phyloP scores from a whole-genome alignment of 2,888 invertebrate species.

The Salticus scenicus region DNA sequence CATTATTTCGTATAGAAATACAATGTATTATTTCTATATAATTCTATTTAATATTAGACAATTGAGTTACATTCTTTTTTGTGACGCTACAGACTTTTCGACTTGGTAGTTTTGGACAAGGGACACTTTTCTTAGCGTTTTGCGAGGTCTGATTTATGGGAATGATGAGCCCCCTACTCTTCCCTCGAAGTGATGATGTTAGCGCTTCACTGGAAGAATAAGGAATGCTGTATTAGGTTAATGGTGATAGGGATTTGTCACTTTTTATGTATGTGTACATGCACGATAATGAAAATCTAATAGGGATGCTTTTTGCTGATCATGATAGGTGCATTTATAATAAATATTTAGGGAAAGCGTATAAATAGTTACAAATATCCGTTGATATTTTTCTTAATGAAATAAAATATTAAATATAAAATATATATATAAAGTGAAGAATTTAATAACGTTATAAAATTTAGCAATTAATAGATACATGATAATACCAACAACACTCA shows the following conservation, averaged over 20 bases:
- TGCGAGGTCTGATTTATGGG: conserved; percentile 42
- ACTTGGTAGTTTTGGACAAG: conserved; percentile 19
- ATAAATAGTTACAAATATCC: no score
- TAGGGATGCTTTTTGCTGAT: neutral
- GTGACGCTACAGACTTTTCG: conserved; percentile 20
- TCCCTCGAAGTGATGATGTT: conserved; percentile 54
- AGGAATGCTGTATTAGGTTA: conserved; percentile 65
- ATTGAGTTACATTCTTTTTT: no score
- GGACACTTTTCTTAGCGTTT: conserved; percentile 17
- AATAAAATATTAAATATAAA: no score
- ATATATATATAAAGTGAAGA: no score
- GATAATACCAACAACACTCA: no score
- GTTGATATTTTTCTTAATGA: no score
- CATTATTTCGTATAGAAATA: no score
- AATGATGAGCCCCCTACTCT: conserved; percentile 14
- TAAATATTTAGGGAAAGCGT: no score
- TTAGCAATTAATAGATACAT: no score
- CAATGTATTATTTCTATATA: no score
- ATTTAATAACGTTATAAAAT: no score
- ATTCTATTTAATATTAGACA: no score
- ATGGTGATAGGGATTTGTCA: conserved; percentile 60
- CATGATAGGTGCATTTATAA: neutral
- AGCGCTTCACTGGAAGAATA: conserved; percentile 49
- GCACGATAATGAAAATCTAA: conserved; percentile 9
- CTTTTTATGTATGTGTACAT: conserved; percentile 38